These are phyloP conservation scores for Anolis apletophallus DNA, from an alignment of 2,797 vertebrate genomes.

Conservation along the genomic window DNA sequence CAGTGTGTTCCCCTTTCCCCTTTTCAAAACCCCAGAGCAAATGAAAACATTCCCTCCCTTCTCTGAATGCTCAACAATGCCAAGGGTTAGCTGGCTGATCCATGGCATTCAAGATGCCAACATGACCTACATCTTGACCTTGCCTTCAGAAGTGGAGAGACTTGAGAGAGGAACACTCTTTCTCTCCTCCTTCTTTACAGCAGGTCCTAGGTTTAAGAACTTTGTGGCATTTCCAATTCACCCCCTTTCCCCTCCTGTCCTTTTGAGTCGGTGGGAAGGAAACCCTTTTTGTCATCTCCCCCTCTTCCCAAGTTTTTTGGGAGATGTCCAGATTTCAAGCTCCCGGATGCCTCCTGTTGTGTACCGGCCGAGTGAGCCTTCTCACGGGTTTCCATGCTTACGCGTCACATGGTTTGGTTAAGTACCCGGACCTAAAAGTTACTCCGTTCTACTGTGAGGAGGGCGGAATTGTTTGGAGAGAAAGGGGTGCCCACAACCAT, in stretches of 20 bases:
- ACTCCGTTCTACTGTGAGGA: not conserved
- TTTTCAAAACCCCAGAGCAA: not conserved
- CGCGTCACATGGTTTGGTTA: not conserved
- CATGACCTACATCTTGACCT: slow-evolving; percentile 10
- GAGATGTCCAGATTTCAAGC: not conserved
- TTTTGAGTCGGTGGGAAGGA: too few relatives aligned
- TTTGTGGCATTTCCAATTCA: not conserved
- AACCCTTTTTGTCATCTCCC: not conserved
- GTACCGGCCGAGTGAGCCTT: not conserved
- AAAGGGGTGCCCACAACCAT: not conserved
- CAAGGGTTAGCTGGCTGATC: not conserved
- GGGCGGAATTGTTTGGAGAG: not conserved
- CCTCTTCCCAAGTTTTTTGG: not conserved
- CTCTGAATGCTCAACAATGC: slow-evolving; percentile 8
- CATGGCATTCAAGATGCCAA: not conserved
- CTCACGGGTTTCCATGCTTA: slow-evolving; percentile 30
- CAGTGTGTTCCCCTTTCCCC: not conserved
- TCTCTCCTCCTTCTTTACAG: not conserved
- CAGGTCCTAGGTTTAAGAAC: not conserved
- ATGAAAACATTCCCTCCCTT: not conserved
- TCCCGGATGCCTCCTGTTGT: not conserved
- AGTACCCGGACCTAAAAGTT: not conserved
- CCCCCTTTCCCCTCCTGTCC: not conserved
- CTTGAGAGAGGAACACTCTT: not conserved
- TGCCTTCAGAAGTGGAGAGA: not conserved